These are phyloP conservation scores for Epizoanthus ramosus DNA, from an alignment of 92 coral and sea anemone species.

Conservation along the genomic window DNA sequence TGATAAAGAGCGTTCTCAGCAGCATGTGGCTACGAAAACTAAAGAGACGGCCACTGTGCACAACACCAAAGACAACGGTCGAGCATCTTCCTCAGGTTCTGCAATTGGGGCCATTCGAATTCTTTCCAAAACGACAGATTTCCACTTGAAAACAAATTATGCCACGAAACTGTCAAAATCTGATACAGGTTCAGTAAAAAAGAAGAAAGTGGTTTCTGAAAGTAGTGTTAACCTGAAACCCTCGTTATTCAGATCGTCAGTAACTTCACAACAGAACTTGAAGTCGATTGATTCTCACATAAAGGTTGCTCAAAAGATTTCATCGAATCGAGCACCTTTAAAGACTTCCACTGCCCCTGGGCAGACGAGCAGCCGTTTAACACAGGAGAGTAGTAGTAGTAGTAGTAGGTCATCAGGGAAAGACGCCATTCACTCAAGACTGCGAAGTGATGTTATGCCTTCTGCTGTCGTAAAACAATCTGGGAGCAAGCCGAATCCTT, in stretches of 20 bases:
- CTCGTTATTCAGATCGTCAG: constrained; percentile 16
- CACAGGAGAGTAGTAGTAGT: constrained; percentile 1
- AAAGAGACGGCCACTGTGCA: constrained; percentile 8
- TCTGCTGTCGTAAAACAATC: too few species aligned
- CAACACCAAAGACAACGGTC: constrained; percentile 16
- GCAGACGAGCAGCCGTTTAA: neutral
- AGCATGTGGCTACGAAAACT: constrained; percentile 39
- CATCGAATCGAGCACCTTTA: constrained; percentile 7
- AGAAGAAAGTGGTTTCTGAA: constrained; percentile 28
- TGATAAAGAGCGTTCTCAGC: constrained; percentile 28
- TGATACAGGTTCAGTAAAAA: constrained; percentile 17
- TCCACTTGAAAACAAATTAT: constrained; percentile 20
- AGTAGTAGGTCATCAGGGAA: neutral
- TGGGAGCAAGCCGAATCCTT: constrained; percentile 24
- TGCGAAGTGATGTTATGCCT: neutral
- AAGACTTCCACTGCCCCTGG: neutral
- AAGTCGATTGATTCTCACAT: constrained; percentile 10
- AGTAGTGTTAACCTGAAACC: constrained; percentile 6
- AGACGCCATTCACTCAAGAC: neutral
- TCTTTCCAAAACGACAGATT: constrained; percentile 7
- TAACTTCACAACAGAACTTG: constrained; percentile 34
- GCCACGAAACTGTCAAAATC: constrained; percentile 27
- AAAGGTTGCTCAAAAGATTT: constrained; percentile 11
- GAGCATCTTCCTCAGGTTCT: constrained; percentile 20
- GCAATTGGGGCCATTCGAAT: constrained; percentile 27